Conservation (phyloP, 2,888 invertebrate species). For the Amaurobius ferox region DNA sequence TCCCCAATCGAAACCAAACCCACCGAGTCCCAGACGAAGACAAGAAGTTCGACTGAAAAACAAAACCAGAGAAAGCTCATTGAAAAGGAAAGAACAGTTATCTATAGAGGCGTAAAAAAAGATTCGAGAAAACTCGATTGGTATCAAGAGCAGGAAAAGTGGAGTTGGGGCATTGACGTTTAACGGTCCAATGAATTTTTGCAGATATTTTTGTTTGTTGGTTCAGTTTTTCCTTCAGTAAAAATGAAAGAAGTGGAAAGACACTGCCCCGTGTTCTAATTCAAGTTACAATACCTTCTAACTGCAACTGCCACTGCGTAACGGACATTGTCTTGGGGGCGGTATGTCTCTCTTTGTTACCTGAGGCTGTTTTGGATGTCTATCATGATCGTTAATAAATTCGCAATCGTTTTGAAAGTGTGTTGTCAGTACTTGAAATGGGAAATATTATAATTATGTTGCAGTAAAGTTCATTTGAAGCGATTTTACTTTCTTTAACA, state of each 20-base stretch:
- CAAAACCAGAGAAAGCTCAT: not conserved
- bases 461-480: no score
- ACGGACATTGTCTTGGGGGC: conserved; percentile 27
- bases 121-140: not conserved
- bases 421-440: no score
- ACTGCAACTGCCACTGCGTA: conserved; percentile 44
- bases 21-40: not conserved
- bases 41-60: conserved; percentile 17
- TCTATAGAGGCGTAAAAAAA: not conserved
- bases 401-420: no score
- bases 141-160: conserved; percentile 21
- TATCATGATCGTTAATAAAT: no score
- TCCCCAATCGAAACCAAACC: not conserved
- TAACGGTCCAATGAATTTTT: conserved; percentile 42
- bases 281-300: conserved; percentile 41
- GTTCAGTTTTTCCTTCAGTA: conserved; percentile 17
- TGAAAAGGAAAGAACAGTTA: conserved; percentile 7
- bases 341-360: not conserved
- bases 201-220: conserved; percentile 40
- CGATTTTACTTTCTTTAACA: no score
- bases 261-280: conserved; percentile 57
- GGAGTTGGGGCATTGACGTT: conserved; percentile 58
- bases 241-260: conserved; percentile 41
- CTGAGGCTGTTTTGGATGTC: no score
- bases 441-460: no score